These are phyloP conservation scores for Malachius bipustulatus DNA, from an alignment of 2,888 invertebrate species.

Conservation along the genomic window DNA sequence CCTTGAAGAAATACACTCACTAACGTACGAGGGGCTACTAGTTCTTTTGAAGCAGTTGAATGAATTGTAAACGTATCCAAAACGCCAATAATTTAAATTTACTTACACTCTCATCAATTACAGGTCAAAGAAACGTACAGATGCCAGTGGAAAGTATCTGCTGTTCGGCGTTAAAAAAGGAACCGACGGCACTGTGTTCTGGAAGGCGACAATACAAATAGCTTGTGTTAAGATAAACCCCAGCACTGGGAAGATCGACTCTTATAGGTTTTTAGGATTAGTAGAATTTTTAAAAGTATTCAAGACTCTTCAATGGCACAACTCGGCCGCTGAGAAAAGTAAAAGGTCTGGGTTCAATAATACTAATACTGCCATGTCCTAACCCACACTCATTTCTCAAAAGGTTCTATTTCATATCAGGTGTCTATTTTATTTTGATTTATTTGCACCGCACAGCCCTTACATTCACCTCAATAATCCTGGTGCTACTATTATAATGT, in stretches of 20 bases:
- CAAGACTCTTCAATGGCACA: constrained; percentile 42
- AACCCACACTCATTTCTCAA: no score
- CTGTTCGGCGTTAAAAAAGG: constrained; percentile 54
- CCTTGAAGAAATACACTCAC: constrained; percentile 28
- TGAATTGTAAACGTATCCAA: constrained; percentile 42
- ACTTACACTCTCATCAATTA: constrained; percentile 16
- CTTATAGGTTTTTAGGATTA: constrained; percentile 47
- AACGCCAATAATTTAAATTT: not conserved
- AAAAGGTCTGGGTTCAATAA: constrained; percentile 17
- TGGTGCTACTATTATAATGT: no score
- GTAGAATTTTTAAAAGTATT: constrained; percentile 53
- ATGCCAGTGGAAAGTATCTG: constrained; percentile 48
- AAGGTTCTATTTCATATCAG: no score
- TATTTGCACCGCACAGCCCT: no score
- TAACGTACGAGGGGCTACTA: constrained; percentile 48
- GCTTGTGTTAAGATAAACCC: constrained; percentile 50
- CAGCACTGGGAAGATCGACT: constrained; percentile 41
- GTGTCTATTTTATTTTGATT: no score
- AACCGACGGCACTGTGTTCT: constrained; percentile 49
- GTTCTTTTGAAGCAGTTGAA: constrained; percentile 47
- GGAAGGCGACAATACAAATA: constrained; percentile 58
- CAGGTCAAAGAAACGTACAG: constrained; percentile 49
- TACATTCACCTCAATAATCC: no score
- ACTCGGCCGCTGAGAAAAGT: constrained; percentile 31
- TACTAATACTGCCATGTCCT: constrained; percentile 4